Conservation (phyloP, 2,797 vertebrate species). For the Crax fasciolata region DNA sequence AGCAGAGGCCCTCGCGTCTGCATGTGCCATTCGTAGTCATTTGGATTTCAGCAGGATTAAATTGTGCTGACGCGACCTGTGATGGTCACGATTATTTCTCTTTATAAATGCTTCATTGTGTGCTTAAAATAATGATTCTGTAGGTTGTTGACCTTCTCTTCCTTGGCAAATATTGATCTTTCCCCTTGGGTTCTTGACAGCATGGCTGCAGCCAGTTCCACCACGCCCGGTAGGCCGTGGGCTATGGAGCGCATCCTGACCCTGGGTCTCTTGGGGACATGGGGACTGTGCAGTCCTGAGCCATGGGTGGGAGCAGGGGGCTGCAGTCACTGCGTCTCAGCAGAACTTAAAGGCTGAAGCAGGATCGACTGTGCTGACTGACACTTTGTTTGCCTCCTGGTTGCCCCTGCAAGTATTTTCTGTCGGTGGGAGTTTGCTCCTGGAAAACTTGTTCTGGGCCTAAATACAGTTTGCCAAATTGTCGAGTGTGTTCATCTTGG, state of each 20-base stretch:
- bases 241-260: accelerated
- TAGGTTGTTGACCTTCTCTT: neutral
- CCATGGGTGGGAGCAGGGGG: accelerated
- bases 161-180: neutral
- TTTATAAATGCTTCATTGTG: neutral
- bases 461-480: neutral
- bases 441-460: neutral
- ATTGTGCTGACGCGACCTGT: neutral
- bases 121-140: neutral
- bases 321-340: neutral
- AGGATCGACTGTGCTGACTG: neutral
- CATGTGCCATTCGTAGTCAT: accelerated
- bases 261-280: accelerated
- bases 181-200: accelerated
- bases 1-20: neutral
- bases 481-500: neutral
- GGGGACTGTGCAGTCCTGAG: neutral
- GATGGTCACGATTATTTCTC: neutral
- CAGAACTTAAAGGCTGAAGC: neutral
- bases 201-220: accelerated
- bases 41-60: neutral
- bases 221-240: neutral
- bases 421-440: neutral
- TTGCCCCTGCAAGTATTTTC: neutral
- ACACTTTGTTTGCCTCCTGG: neutral